Base-by-base conservation (phyloP, 2,113 vertebrate species). In the Anser brachyrhynchus region DNA sequence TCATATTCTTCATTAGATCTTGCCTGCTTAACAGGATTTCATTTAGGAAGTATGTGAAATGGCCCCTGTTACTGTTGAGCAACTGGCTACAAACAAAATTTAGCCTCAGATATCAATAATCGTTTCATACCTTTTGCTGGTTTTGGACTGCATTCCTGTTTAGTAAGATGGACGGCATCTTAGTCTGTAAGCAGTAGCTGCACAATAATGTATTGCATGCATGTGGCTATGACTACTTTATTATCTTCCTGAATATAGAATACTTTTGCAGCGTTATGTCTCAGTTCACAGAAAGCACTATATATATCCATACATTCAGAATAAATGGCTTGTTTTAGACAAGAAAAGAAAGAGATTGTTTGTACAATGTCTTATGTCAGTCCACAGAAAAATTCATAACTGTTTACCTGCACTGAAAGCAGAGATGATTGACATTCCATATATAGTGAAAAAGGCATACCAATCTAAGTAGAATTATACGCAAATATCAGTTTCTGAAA, bases 401-500 rank as follows among this genome's bases (percentile, higher is more conserved):
- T 62, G 8, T 70, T 92, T 61, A 31, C 29, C 20, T 77, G 25
- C n/a, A 55, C 1, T 64, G 62, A 83, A 91, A 66, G 44, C 11
- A 88, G 41, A 88, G 25, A 65, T 4, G 1, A 89, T 12, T 78
- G 62, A 69, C 59, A 74, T 77, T 92, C 55, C 37, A 33, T 73
- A 33, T 26, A 21, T 26, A 83, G 22, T 61, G 35, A 80, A 58
- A 90, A 87, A 94, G 26, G 15, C 44, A 44, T 37, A 58, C 39
- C 65, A 49, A 31, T 62, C 55, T 83, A 74, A 85, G 59, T n/a
- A 35, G 46, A 83, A 90, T 80, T 90, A 85, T 62, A 78, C 31
- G 70, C n/a, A 79, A 82, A 65, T 39, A 71, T 3, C 62, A 74
- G 16, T 70, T 93, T 94, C 67, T 84, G 46, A 95, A 90, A 62